phyloP scores from a whole-genome alignment of 53 echinoderm and acorn worm species.

The Arbacia lixula region DNA sequence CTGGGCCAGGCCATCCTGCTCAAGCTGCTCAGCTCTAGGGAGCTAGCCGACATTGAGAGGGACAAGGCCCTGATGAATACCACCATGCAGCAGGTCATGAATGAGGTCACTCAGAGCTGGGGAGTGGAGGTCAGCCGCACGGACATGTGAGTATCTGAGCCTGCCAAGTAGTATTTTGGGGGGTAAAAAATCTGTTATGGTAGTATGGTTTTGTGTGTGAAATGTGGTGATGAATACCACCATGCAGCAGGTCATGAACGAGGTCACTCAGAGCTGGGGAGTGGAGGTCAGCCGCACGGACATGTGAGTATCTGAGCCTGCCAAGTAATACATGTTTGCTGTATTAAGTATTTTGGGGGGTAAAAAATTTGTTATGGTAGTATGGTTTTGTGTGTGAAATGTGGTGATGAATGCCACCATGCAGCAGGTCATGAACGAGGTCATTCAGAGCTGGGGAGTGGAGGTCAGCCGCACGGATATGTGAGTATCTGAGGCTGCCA shows the following conservation, averaged over 20 bases:
- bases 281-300: constrained; percentile 94
- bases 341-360: too few species aligned
- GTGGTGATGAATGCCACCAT: too few species aligned
- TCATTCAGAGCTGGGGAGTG: too few species aligned
- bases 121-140: constrained; percentile 93
- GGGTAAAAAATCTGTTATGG: too few species aligned
- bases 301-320: constrained; percentile 81
- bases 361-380: too few species aligned
- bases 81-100: constrained; percentile 85
- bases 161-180: too few species aligned
- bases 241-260: constrained; percentile 88
- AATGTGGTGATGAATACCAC: constrained; percentile 58
- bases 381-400: too few species aligned
- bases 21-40: constrained; percentile 65
- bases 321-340: too few species aligned
- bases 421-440: too few species aligned
- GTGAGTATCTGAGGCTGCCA: too few species aligned
- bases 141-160: constrained; percentile 89
- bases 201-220: too few species aligned
- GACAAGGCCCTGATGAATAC: constrained; percentile 69
- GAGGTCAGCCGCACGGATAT: too few species aligned
- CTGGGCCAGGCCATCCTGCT: constrained; percentile 86
- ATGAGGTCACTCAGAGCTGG: constrained; percentile 82
- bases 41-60: constrained; percentile 64
- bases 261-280: constrained; percentile 85